Conservation (phyloP, 2,888 invertebrate species). For the Stegophylla sp. region DNA sequence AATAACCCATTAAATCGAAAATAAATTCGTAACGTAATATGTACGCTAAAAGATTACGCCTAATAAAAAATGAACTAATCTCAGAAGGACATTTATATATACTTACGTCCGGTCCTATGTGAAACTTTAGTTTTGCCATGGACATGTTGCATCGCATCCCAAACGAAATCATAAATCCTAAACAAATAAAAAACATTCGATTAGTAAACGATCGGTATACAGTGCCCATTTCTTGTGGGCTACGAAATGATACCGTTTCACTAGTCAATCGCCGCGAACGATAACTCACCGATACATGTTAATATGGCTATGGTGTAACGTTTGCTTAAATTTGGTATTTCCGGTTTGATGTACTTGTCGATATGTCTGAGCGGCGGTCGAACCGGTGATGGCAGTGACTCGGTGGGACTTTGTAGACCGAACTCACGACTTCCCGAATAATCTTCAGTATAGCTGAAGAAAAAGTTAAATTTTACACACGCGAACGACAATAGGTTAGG, state of each 20-base stretch:
- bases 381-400: slow-evolving; percentile 82
- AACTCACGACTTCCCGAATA: slow-evolving; percentile 56
- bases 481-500: too few species aligned
- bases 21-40: too few species aligned
- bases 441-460: slow-evolving; percentile 46
- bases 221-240: too few species aligned
- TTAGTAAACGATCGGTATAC: too few species aligned
- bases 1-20: too few species aligned
- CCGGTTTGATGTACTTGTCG: slow-evolving; percentile 85
- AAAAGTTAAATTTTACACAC: background rate
- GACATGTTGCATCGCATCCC: slow-evolving; percentile 99
- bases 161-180: slow-evolving; percentile 89
- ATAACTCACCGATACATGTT: slow-evolving; percentile 74
- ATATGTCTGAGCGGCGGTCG: slow-evolving; percentile 84
- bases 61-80: too few species aligned
- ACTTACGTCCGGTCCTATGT: slow-evolving; percentile 58
- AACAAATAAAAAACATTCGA: slow-evolving; percentile 38
- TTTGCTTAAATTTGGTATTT: slow-evolving; percentile 84
- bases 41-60: too few species aligned
- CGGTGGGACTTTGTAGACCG: slow-evolving; percentile 64
- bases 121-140: slow-evolving; percentile 88
- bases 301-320: slow-evolving; percentile 86
- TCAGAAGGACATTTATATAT: background rate
- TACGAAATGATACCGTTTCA: too few species aligned
- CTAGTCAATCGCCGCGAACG: too few species aligned